Evolutionary conservation across 1,140 invertebrate genomes (phyloP).

Genomic region (Augochlora pura): DNA sequence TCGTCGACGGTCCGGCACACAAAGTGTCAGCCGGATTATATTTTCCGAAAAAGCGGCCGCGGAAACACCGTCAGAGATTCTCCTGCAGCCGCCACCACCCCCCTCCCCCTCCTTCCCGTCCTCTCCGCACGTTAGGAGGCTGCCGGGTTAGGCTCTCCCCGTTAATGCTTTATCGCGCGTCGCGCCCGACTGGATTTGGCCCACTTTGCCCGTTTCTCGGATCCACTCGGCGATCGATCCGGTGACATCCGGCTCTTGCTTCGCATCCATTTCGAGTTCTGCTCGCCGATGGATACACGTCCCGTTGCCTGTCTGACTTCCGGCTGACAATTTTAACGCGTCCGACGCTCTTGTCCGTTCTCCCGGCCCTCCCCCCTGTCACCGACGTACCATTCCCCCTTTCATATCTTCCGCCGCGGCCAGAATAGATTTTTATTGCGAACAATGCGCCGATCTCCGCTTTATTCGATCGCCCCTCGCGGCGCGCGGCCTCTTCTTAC

Average conservation of each 20-base stretch:
- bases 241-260: conserved; percentile 47
- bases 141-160: neutral
- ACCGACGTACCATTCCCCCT: neutral
- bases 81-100: too few species aligned
- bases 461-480: too few species aligned
- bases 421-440: conserved; percentile 16
- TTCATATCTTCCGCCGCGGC: neutral
- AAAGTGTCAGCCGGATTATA: conserved; percentile 44
- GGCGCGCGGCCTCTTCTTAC: too few species aligned
- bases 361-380: neutral
- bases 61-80: conserved; percentile 28
- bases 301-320: conserved; percentile 14
- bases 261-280: conserved; percentile 37
- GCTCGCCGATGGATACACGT: conserved; percentile 15
- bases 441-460: neutral
- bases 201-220: conserved; percentile 42
- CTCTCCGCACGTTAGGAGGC: conserved; percentile 4
- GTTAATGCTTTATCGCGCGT: conserved; percentile 59
- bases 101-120: too few species aligned
- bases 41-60: conserved; percentile 31
- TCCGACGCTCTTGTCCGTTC: conserved; percentile 5
- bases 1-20: conserved; percentile 15
- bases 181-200: conserved; percentile 46
- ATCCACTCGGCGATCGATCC: conserved; percentile 35
- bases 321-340: conserved; percentile 49